Evolutionary conservation across 2,888 invertebrate species (phyloP).

Genomic region (Tinea semifulvella): DNA sequence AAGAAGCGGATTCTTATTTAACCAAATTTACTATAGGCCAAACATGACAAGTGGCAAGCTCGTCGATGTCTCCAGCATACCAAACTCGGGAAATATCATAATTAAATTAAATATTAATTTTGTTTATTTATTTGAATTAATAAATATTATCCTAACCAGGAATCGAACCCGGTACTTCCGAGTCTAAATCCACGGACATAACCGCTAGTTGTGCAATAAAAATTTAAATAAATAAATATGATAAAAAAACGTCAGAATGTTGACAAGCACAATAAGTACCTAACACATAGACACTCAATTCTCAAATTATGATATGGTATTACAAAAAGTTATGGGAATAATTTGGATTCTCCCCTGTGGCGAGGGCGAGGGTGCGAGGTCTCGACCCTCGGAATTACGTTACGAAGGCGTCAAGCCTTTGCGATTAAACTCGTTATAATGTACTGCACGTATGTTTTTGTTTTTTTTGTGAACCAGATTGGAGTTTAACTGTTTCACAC

Average conservation of each 20-base stretch:
- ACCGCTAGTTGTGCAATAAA: too few species aligned
- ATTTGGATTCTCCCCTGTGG: constrained; percentile 4
- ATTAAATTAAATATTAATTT: too few species aligned
- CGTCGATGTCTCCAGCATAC: too few species aligned
- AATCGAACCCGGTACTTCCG: too few species aligned
- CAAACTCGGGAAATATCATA: too few species aligned
- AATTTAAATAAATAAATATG: neutral
- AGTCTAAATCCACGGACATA: too few species aligned
- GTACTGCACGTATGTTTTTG: constrained; percentile 3
- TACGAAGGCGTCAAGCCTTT: constrained; percentile 14
- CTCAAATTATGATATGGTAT: constrained; percentile 8
- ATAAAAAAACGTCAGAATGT: neutral
- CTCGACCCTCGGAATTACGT: constrained; percentile 15
- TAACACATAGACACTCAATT: constrained; percentile 7
- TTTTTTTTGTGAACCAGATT: neutral
- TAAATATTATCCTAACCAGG: too few species aligned
- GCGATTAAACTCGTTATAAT: constrained; percentile 11
- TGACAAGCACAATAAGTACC: neutral
- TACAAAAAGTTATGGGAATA: constrained; percentile 13
- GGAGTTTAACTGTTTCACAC: too few species aligned
- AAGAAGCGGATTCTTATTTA: too few species aligned
- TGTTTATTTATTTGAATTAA: too few species aligned
- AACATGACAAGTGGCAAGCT: too few species aligned
- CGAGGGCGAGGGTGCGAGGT: constrained; percentile 1
- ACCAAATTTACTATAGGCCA: too few species aligned